phyloP scores from a whole-genome alignment of 2,797 vertebrate genomes.

The Karalla daura region DNA sequence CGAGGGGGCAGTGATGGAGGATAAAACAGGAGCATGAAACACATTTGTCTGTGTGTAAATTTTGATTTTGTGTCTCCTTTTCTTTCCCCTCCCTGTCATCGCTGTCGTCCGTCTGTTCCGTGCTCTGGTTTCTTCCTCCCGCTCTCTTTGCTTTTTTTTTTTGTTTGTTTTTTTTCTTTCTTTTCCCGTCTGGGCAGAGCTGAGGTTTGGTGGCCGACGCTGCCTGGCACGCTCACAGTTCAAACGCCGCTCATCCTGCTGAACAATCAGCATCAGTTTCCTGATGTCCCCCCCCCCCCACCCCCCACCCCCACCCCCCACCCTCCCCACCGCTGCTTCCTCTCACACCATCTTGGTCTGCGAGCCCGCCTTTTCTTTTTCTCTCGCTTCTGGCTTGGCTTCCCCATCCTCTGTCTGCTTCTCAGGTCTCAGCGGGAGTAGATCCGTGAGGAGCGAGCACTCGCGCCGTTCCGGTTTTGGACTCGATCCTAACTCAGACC shows the following conservation, averaged over 20 bases:
- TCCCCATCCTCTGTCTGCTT: constrained; percentile 67
- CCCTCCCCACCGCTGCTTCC: constrained; percentile 50
- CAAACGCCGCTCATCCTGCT: constrained; percentile 37
- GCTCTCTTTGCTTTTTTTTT: too few relatives aligned
- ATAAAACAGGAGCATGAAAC: constrained; percentile 53
- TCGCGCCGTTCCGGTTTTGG: constrained; percentile 62
- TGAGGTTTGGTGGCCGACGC: constrained; percentile 47
- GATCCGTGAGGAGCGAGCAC: constrained; percentile 65
- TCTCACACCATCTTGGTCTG: constrained; percentile 45
- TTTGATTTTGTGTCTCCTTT: constrained; percentile 68
- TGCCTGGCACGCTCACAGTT: constrained; percentile 24
- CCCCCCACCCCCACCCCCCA: too few relatives aligned
- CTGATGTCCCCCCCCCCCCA: constrained; percentile 33
- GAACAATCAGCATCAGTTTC: constrained; percentile 37
- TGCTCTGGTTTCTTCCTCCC: constrained; percentile 29
- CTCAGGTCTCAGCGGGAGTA: constrained; percentile 76
- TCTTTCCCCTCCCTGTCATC: constrained; percentile 52
- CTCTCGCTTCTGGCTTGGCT: constrained; percentile 44
- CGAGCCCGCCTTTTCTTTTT: constrained; percentile 14
- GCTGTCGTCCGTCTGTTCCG: constrained; percentile 60
- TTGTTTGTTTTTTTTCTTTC: too few relatives aligned
- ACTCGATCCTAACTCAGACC: constrained; percentile 56
- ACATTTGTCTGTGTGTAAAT: constrained; percentile 68
- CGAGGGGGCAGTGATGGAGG: background rate
- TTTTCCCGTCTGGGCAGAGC: constrained; percentile 59